Conservation (phyloP, 2,113 vertebrate species). For the Emydura subglobosa region DNA sequence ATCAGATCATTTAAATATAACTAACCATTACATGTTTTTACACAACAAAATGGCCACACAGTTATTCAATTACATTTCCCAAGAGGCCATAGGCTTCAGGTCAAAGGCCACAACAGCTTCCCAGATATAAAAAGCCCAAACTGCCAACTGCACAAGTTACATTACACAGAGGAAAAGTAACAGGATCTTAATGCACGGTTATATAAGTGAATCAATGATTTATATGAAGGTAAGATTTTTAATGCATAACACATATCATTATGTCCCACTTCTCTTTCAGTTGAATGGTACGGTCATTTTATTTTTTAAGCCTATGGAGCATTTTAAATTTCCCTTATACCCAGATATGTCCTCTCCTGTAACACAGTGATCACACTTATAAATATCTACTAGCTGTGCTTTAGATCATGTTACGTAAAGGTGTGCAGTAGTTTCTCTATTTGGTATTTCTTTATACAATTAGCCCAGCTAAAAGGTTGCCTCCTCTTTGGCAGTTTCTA, state of each 20-base stretch:
- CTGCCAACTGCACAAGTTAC: not conserved
- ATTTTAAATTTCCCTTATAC: not conserved
- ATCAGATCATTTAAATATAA: not conserved
- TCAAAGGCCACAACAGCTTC: not conserved
- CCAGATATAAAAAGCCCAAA: not conserved
- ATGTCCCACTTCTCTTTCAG: not conserved
- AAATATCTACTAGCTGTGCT: not conserved
- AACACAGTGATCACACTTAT: not conserved
- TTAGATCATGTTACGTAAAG: not conserved
- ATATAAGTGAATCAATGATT: not conserved
- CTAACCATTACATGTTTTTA: too few relatives aligned
- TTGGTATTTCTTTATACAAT: not conserved
- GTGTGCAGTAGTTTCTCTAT: not conserved
- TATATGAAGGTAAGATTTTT: not conserved
- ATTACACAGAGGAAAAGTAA: not conserved
- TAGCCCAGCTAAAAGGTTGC: not conserved
- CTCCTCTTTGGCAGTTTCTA: not conserved
- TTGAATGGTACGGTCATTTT: not conserved
- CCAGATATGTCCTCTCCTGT: not conserved
- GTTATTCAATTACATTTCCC: not conserved
- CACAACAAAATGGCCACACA: not conserved
- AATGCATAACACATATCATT: not conserved
- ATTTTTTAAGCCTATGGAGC: not conserved
- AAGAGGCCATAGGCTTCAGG: not conserved
- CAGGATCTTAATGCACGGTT: accelerated